These are phyloP conservation scores for Drosophila pachea DNA, from an alignment of 1,140 invertebrate genomes.

Conservation along the genomic window DNA sequence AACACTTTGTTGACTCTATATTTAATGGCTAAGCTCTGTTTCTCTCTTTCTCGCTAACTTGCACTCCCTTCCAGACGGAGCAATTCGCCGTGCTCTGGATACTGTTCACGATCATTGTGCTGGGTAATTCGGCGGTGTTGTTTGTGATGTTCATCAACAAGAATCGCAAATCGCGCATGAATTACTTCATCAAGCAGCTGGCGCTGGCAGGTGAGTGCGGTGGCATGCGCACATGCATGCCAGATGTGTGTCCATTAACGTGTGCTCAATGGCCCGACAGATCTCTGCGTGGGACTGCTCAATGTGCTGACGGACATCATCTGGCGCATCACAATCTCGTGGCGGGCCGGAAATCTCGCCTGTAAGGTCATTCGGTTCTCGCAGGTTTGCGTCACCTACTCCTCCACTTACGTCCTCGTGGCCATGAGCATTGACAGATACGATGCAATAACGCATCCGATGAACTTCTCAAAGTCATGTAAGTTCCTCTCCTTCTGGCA, in stretches of 20 bases:
- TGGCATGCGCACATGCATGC: neutral
- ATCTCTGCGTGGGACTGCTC: constrained; percentile 91
- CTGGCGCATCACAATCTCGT: constrained; percentile 91
- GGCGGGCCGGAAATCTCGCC: constrained; percentile 91
- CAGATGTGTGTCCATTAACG: neutral
- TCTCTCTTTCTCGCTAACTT: constrained; percentile 2
- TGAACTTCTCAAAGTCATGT: constrained; percentile 97
- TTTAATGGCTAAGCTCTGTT: constrained; percentile 38
- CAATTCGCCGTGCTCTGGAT: constrained; percentile 94
- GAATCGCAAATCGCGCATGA: constrained; percentile 94
- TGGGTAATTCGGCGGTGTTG: constrained; percentile 93
- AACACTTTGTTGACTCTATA: constrained; percentile 71
- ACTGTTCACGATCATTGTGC: constrained; percentile 91
- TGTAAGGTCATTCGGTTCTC: constrained; percentile 92
- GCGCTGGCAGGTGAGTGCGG: constrained; percentile 89
- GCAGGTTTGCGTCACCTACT: constrained; percentile 91
- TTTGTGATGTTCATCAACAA: constrained; percentile 90
- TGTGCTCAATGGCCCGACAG: constrained; percentile 78
- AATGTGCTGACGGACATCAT: constrained; percentile 92
- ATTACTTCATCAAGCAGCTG: constrained; percentile 97
- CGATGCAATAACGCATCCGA: constrained; percentile 95
- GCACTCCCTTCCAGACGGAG: constrained; percentile 88
- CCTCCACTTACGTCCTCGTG: constrained; percentile 96
- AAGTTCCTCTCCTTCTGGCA: constrained; percentile 80
- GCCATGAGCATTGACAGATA: constrained; percentile 96